Evolutionary conservation across 2,113 vertebrate genomes (phyloP).

Genomic region (Ptychochromis oligacanthus): DNA sequence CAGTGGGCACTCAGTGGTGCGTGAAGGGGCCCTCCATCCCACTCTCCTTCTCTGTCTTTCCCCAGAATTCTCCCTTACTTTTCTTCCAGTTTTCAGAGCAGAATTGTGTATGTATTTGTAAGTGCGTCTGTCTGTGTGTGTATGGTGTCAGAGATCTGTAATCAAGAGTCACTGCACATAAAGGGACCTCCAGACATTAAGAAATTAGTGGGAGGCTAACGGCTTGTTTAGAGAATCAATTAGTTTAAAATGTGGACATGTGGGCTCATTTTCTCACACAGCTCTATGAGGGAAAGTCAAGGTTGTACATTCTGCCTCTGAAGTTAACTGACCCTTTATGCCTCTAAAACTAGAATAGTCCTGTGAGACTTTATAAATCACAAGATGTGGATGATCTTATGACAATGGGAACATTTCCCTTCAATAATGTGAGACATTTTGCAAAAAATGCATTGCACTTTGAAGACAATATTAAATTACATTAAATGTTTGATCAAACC

Average conservation of each 20-base stretch:
- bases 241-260: conserved; percentile 67
- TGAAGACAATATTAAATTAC: background rate
- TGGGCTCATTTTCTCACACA: conserved; percentile 54
- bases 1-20: conserved; percentile 40
- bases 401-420: background rate
- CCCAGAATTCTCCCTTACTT: background rate
- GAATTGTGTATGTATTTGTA: background rate
- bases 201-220: conserved; percentile 72
- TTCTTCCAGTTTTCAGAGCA: background rate
- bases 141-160: conserved; percentile 58
- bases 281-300: conserved; percentile 44
- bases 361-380: conserved; percentile 19
- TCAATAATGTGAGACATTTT: background rate
- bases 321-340: conserved; percentile 49
- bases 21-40: conserved; percentile 54
- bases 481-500: background rate
- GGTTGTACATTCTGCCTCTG: conserved; percentile 34
- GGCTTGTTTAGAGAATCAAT: conserved; percentile 73
- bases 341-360: background rate
- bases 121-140: conserved; percentile 6
- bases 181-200: conserved; percentile 67
- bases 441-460: background rate
- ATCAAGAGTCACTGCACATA: conserved; percentile 70
- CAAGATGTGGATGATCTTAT: background rate
- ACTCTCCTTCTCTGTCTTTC: conserved; percentile 33